phyloP scores from a whole-genome alignment of 2,888 invertebrate species.

The Macrophya alboannulata region DNA sequence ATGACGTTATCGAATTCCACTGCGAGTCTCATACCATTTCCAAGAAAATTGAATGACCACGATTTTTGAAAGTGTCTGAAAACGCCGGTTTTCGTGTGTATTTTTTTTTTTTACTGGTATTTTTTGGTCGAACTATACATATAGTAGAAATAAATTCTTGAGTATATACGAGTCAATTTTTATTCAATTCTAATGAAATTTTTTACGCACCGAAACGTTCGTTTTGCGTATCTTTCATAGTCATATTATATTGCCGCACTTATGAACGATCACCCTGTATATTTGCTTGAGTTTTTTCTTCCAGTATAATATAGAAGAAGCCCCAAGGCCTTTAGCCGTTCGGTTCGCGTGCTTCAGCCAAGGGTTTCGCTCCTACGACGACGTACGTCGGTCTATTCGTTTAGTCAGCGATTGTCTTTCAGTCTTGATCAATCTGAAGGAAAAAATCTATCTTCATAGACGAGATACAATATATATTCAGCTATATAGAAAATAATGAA shows the following conservation, averaged over 20 bases:
- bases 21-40: neutral
- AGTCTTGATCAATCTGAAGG: conserved; percentile 1
- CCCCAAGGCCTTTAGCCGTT: conserved; percentile 41
- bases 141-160: too few relatives aligned
- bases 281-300: conserved; percentile 30
- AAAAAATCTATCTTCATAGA: neutral
- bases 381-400: conserved; percentile 19
- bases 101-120: too few relatives aligned
- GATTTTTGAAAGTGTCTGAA: too few relatives aligned
- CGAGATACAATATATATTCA: neutral
- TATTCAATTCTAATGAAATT: too few relatives aligned
- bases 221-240: neutral
- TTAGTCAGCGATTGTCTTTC: conserved; percentile 36
- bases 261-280: neutral
- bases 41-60: neutral
- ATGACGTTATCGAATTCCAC: neutral
- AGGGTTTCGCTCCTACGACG: conserved; percentile 45
- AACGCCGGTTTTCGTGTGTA: too few relatives aligned
- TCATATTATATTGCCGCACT: neutral
- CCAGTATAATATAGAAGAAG: conserved; percentile 33
- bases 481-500: neutral
- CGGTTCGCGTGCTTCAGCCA: conserved; percentile 39
- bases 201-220: neutral
- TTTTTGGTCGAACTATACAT: too few relatives aligned
- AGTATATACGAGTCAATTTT: too few relatives aligned